A percentile compares a stretch with the other conserved stretches of the same genome.
Conservation (phyloP, 2,797 vertebrate species). For the Picus viridis region DNA sequence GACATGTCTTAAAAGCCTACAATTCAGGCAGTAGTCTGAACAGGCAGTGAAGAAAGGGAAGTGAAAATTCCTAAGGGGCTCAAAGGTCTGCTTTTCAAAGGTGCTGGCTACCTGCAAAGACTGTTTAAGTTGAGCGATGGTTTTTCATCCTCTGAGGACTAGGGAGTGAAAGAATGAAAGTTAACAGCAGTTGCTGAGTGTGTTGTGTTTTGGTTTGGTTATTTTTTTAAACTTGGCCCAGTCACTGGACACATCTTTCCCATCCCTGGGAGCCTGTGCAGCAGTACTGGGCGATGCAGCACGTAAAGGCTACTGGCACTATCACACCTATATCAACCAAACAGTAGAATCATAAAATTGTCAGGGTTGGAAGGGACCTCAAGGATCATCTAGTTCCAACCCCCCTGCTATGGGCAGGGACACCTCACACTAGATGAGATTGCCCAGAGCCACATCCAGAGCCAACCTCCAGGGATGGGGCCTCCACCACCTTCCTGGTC, state of each 20-base stretch:
- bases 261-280: background rate
- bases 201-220: background rate
- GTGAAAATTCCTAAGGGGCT: background rate
- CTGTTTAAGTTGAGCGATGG: background rate
- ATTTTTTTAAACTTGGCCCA: background rate
- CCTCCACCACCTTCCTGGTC: too few species aligned
- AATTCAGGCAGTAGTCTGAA: background rate
- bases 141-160: background rate
- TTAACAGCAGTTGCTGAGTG: background rate
- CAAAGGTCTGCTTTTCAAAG: background rate
- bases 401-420: too few species aligned
- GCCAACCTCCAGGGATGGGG: too few species aligned
- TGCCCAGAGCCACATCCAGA: too few species aligned
- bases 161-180: background rate
- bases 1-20: background rate
- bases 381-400: too few species aligned
- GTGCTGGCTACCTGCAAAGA: background rate
- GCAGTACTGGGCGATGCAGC: fast-evolving
- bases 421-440: too few species aligned
- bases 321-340: background rate
- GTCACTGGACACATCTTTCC: background rate
- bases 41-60: background rate
- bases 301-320: background rate
- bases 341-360: background rate
- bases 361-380: too few species aligned